These are phyloP conservation scores for Eufriesea mexicana DNA, from an alignment of 1,140 invertebrate genomes.

Conservation along the genomic window DNA sequence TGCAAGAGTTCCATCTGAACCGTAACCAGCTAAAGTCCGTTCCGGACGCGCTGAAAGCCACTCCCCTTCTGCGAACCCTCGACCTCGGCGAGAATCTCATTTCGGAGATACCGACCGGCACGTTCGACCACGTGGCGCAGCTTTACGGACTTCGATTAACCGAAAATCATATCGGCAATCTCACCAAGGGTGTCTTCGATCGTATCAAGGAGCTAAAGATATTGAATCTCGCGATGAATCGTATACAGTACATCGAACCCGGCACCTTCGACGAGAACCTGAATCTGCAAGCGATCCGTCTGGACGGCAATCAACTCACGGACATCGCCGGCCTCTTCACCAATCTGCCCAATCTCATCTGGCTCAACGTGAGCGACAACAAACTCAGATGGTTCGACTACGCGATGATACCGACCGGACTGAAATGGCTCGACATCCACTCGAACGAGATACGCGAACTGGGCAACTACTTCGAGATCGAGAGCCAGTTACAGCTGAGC, in stretches of 20 bases:
- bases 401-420: conserved; percentile 92
- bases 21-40: conserved; percentile 92
- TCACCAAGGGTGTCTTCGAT: conserved; percentile 91
- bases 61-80: conserved; percentile 91
- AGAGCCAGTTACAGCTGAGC: conserved; percentile 90
- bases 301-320: conserved; percentile 94
- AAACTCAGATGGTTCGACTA: conserved; percentile 95
- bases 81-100: conserved; percentile 96
- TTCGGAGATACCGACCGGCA: conserved; percentile 90
- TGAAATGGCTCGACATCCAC: conserved; percentile 95
- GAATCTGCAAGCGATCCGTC: conserved; percentile 92
- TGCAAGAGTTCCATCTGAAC: conserved; percentile 94
- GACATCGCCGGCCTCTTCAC: conserved; percentile 93
- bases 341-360: conserved; percentile 93
- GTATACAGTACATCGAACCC: conserved; percentile 92
- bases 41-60: conserved; percentile 91
- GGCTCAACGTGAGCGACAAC: conserved; percentile 96
- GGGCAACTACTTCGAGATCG: conserved; percentile 95
- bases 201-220: conserved; percentile 92
- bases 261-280: conserved; percentile 92
- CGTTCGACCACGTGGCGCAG: conserved; percentile 90
- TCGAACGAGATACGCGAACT: conserved; percentile 93
- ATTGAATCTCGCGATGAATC: conserved; percentile 93
- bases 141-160: conserved; percentile 92
- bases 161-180: conserved; percentile 94